Evolutionary conservation across 2,888 invertebrate species (phyloP), one percentile per base, ranked within the genome.

Genomic region (Drosophila phalerata): DNA sequence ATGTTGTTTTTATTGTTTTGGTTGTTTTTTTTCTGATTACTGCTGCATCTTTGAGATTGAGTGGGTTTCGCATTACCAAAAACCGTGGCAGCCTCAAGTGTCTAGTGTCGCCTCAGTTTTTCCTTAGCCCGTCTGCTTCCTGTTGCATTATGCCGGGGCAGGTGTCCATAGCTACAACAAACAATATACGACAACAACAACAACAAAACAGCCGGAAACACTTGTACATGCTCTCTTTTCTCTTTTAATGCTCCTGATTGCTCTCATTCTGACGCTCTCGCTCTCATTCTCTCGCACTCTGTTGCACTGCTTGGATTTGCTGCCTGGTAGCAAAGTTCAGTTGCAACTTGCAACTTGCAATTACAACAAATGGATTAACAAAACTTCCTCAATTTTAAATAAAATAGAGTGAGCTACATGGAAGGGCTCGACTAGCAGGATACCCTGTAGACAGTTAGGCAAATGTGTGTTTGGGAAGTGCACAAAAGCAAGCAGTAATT

Each of bases 21-120:
- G 5, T 30, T 6, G n/a, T 4, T 30, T 30, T 40, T 38, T 17
- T 40, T 17, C 17, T 5, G 51, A 37, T 53, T 17, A 52, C 57
- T 52, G 64, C 68, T 64, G 56, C 56, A 68, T 77, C 69, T 76
- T 22, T 53, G 49, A 61, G 61, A 78, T 22, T 53, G 49, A 61
- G 61, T 62, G 47, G 57, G 79, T 77, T 66, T 77, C 74, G 48
- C 69, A 77, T 77, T 77, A 74, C 76, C 45, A 48, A 65, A 57
- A 47, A 32, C 49, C 19, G 48, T 58, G 34, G 28, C 65, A 47
- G 62, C 52, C 43, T 73, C 74, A 69, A 73, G 74, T 78, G 69
- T 78, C 65, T 48, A 42, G 47, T 57, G 66, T 61, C 69, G 51
- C 42, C 48, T 42, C 47, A 43, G 17, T 67, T 60, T 57, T 52